These are phyloP conservation scores for Pygocentrus nattereri DNA, from an alignment of 2,797 vertebrate genomes.

Conservation along the genomic window DNA sequence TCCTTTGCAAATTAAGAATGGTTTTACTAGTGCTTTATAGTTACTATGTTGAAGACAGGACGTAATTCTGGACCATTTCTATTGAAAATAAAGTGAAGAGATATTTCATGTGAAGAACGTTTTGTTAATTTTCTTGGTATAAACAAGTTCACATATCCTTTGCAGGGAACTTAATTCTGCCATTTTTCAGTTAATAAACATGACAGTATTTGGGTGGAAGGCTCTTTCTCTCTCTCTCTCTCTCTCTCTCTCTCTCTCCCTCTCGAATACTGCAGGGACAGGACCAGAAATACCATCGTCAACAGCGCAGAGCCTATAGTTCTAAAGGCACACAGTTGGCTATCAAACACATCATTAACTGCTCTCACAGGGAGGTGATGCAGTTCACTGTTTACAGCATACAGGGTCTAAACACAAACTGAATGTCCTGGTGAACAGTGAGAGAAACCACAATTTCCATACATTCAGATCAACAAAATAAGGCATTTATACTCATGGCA, in stretches of 20 bases:
- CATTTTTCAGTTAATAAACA: too few relatives aligned
- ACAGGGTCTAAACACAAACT: slow-evolving; percentile 6
- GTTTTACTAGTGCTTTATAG: too few relatives aligned
- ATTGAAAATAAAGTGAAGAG: too few relatives aligned
- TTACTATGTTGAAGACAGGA: too few relatives aligned
- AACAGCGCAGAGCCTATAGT: neutral
- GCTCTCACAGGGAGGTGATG: neutral
- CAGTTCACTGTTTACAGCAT: too few relatives aligned
- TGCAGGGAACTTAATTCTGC: too few relatives aligned
- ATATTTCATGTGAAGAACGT: too few relatives aligned
- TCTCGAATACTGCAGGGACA: neutral
- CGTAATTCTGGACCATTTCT: too few relatives aligned
- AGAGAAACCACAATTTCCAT: slow-evolving; percentile 44
- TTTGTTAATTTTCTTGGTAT: too few relatives aligned
- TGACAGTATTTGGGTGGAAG: neutral
- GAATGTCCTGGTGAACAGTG: neutral
- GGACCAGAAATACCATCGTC: neutral
- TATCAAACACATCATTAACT: neutral
- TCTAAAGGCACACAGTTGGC: slow-evolving; percentile 33
- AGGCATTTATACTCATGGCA: slow-evolving; percentile 72
- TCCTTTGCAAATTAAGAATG: too few relatives aligned
- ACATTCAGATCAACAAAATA: slow-evolving; percentile 72
- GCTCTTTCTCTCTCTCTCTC: neutral
- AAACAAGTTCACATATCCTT: too few relatives aligned
- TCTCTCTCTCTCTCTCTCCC: slow-evolving; percentile 12